Conservation (phyloP, 37 sponge, comb jelly and placozoan genomes). For the Spongia lamella region DNA sequence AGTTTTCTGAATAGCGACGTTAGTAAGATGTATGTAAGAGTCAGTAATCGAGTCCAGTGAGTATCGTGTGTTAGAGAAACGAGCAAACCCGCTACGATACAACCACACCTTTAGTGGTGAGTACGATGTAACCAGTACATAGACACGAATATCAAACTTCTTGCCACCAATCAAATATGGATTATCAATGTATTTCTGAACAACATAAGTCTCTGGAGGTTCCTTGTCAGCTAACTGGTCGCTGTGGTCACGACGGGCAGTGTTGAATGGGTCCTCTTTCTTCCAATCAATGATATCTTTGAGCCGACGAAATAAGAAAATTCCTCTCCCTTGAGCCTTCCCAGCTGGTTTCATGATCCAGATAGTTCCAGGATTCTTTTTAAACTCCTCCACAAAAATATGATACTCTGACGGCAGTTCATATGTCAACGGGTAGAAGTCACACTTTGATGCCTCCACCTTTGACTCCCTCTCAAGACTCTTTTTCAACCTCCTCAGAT, state of each 20-base stretch:
- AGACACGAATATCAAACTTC: conserved; percentile 97
- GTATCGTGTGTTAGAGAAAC: conserved; percentile 94
- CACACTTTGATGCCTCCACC: conserved; percentile 78
- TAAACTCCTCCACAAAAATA: conserved; percentile 98
- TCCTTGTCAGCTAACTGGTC: conserved; percentile 84
- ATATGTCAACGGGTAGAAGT: conserved; percentile 97
- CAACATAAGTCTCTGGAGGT: conserved; percentile 96
- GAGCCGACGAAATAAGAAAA: conserved; percentile 96
- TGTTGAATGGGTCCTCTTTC: conserved; percentile 80
- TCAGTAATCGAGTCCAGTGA: conserved; percentile 88
- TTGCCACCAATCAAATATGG: conserved; percentile 95
- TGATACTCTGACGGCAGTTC: conserved; percentile 99
- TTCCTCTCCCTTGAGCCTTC: conserved; percentile 98
- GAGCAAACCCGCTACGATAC: conserved; percentile 96
- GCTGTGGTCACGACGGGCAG: conserved; percentile 27
- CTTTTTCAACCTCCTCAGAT: conserved; percentile 87
- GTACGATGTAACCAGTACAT: conserved; percentile 93
- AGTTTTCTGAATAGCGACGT: conserved; percentile 99
- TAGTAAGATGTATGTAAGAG: conserved; percentile 93
- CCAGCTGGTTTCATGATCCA: conserved; percentile 99
- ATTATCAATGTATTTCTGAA: conserved; percentile 93
- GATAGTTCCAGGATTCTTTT: conserved; percentile 85
- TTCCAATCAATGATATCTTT: conserved; percentile 99
- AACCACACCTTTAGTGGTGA: conserved; percentile 93
- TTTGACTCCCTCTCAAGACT: conserved; percentile 82